Conservation (phyloP, 2,888 invertebrate species). For the Diarsia brunnea region DNA sequence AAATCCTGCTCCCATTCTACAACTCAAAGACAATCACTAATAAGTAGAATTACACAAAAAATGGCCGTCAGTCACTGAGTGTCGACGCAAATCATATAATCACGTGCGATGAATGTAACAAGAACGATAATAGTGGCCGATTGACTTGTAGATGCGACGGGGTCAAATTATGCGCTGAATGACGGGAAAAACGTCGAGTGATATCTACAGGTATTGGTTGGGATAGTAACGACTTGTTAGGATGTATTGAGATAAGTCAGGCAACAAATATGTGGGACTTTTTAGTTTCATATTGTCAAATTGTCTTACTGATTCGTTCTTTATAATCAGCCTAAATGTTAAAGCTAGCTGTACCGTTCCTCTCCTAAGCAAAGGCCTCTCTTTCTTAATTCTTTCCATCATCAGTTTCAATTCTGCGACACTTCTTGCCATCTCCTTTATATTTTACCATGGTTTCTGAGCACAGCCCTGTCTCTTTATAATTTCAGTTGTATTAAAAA, state of each 20-base stretch:
- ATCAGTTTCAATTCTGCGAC: background rate
- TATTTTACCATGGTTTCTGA: background rate
- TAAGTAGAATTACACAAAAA: constrained; percentile 28
- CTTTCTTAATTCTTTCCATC: background rate
- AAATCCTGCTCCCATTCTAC: constrained; percentile 18
- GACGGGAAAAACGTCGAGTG: constrained; percentile 30
- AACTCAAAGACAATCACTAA: constrained; percentile 5
- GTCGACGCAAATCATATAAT: constrained; percentile 31
- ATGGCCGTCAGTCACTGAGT: constrained; percentile 28
- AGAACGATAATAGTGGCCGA: constrained; percentile 40
- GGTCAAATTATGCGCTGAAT: constrained; percentile 47
- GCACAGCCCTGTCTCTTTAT: background rate
- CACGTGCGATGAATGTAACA: constrained; percentile 29
- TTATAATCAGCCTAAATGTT: background rate
- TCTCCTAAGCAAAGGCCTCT: background rate
- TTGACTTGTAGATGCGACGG: constrained; percentile 60
- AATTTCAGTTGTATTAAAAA: background rate
- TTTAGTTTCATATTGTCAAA: background rate
- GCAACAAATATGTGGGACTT: too few species aligned
- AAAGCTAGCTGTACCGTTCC: background rate
- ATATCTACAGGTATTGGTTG: constrained; percentile 13
- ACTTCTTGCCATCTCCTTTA: background rate
- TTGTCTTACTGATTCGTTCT: background rate
- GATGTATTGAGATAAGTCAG: background rate
- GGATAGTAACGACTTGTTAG: background rate